These are phyloP conservation scores for Congeria kusceri DNA, from an alignment of 2,888 invertebrate species.

Conservation along the genomic window DNA sequence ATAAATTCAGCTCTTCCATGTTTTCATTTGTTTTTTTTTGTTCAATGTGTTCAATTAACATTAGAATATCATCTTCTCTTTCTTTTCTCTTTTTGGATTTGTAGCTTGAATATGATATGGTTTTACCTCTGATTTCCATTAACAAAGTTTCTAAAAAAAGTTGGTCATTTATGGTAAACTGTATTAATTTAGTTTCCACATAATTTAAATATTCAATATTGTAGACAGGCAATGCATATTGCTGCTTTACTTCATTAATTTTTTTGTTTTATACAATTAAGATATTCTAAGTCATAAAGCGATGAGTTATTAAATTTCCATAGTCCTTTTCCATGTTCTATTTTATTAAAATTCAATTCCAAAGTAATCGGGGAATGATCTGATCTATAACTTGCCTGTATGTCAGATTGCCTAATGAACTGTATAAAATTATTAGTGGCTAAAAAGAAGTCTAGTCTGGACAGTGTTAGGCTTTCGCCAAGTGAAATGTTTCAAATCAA, in stretches of 20 bases:
- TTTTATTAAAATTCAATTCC: too few relatives aligned
- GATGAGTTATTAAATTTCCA: constrained; percentile 39
- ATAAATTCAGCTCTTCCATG: constrained; percentile 4
- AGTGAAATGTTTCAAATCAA: constrained; percentile 6
- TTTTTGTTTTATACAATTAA: constrained; percentile 23
- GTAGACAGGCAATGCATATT: constrained; percentile 38
- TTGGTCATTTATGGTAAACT: too few relatives aligned
- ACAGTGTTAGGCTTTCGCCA: constrained; percentile 20
- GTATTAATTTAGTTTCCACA: too few relatives aligned
- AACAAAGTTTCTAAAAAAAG: too few relatives aligned
- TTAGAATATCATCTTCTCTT: neutral
- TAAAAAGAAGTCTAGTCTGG: constrained; percentile 35
- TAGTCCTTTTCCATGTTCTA: constrained; percentile 11
- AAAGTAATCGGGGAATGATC: constrained; percentile 17
- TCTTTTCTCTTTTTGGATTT: constrained; percentile 23
- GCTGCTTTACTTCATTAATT: constrained; percentile 25
- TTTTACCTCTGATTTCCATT: constrained; percentile 42
- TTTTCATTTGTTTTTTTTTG: constrained; percentile 4
- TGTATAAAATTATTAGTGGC: constrained; percentile 7
- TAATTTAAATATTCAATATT: neutral
- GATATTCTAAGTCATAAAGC: constrained; percentile 24
- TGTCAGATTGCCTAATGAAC: neutral
- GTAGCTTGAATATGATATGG: constrained; percentile 24
- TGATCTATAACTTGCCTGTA: constrained; percentile 14
- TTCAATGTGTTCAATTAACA: neutral